Percentiles rank a stretch among this genome's conserved stretches.
Conservation (phyloP, 2,888 invertebrate species). For the Penaeus monodon region DNA sequence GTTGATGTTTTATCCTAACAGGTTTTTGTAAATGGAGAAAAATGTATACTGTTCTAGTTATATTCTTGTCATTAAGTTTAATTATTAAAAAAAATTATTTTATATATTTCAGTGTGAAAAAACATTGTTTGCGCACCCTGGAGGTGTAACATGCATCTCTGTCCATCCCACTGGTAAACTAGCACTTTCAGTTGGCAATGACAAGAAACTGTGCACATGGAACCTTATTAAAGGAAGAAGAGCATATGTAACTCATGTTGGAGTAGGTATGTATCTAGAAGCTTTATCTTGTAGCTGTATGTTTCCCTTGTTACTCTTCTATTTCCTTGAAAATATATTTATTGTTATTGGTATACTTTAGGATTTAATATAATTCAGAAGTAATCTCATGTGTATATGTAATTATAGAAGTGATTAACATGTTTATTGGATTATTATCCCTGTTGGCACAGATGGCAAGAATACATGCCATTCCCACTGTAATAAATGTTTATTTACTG, state of each 20-base stretch:
- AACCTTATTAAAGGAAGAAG: slow-evolving; percentile 91
- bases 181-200: slow-evolving; percentile 87
- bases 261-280: slow-evolving; percentile 73
- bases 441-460: too few relatives aligned
- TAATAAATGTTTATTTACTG: too few relatives aligned
- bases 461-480: too few relatives aligned
- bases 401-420: too few relatives aligned
- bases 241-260: slow-evolving; percentile 89
- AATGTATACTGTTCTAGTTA: not conserved
- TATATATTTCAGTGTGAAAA: slow-evolving; percentile 78
- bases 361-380: not conserved
- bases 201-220: slow-evolving; percentile 90
- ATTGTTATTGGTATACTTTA: not conserved
- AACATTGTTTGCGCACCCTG: slow-evolving; percentile 82
- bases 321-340: not conserved
- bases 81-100: not conserved
- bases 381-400: too few relatives aligned
- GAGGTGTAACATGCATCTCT: slow-evolving; percentile 78
- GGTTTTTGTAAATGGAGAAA: not conserved
- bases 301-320: slow-evolving; percentile 3
- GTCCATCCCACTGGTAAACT: slow-evolving; percentile 91
- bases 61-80: not conserved
- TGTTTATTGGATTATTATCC: too few relatives aligned
- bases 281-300: not conserved
- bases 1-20: too few relatives aligned